Conservation (phyloP, 2,113 vertebrate species). For the Vulpes vulpes region DNA sequence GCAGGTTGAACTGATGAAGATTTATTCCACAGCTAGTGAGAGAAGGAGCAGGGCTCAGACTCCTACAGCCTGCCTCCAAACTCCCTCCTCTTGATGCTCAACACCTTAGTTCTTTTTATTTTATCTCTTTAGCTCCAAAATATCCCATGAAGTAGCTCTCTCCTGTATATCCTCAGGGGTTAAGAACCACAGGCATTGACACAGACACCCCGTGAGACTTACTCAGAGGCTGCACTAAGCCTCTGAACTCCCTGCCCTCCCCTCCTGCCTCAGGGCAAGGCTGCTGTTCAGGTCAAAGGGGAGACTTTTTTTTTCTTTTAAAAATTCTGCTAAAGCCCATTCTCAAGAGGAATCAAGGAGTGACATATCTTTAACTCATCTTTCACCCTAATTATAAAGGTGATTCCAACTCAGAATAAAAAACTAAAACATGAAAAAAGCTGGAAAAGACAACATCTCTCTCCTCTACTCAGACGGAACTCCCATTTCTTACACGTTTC, state of each 20-base stretch:
- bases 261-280: background rate
- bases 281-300: background rate
- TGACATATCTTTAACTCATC: background rate
- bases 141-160: background rate
- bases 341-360: background rate
- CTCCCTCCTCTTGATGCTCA: background rate
- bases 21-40: background rate
- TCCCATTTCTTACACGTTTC: background rate
- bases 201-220: background rate
- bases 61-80: background rate
- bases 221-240: background rate
- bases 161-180: background rate
- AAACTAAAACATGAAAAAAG: background rate
- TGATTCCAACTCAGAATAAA: background rate
- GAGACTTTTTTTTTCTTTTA: background rate
- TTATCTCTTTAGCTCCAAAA: background rate
- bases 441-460: background rate
- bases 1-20: background rate
- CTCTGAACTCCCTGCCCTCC: background rate
- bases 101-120: background rate
- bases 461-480: background rate
- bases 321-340: background rate
- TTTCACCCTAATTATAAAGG: conserved; percentile 7
- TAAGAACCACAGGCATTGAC: background rate
- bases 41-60: background rate